phyloP scores from a whole-genome alignment of 2,888 invertebrate genomes.

The Theristus sp. region DNA sequence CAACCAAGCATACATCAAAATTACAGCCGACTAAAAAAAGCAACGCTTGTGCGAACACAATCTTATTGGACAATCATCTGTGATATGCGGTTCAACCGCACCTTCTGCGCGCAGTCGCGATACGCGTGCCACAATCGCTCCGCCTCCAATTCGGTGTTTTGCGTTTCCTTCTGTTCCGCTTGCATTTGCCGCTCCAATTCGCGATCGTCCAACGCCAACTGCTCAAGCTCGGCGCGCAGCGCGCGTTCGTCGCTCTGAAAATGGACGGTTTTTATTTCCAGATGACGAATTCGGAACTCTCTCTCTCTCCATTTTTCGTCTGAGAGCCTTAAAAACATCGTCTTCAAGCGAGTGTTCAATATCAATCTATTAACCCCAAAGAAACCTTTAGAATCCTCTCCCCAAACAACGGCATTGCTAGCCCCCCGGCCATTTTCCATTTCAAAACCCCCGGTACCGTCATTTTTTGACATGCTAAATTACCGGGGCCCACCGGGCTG shows the following conservation, averaged over 20 bases:
- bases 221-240: constrained; percentile 11
- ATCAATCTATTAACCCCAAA: too few relatives aligned
- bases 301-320: not conserved
- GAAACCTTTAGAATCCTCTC: too few relatives aligned
- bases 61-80: not conserved
- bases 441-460: too few relatives aligned
- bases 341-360: too few relatives aligned
- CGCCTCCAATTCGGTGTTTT: constrained; percentile 11
- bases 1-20: too few relatives aligned
- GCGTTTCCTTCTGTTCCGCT: constrained; percentile 7
- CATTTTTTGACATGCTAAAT: too few relatives aligned
- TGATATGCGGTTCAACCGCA: not conserved
- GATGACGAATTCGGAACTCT: not conserved
- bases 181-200: constrained; percentile 9
- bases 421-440: too few relatives aligned
- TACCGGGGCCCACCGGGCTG: too few relatives aligned
- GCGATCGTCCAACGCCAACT: constrained; percentile 13
- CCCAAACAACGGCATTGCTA: too few relatives aligned
- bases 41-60: constrained; percentile 1
- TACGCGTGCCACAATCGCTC: constrained; percentile 16
- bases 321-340: not conserved
- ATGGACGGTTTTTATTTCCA: too few relatives aligned
- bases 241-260: constrained; percentile 13
- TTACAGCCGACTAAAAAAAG: too few relatives aligned
- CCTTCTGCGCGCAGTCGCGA: constrained; percentile 10